A percentile compares a stretch with the other conserved stretches of the same genome.
Conservation (phyloP, 1,140 invertebrate species). For the Hestina assimilis region DNA sequence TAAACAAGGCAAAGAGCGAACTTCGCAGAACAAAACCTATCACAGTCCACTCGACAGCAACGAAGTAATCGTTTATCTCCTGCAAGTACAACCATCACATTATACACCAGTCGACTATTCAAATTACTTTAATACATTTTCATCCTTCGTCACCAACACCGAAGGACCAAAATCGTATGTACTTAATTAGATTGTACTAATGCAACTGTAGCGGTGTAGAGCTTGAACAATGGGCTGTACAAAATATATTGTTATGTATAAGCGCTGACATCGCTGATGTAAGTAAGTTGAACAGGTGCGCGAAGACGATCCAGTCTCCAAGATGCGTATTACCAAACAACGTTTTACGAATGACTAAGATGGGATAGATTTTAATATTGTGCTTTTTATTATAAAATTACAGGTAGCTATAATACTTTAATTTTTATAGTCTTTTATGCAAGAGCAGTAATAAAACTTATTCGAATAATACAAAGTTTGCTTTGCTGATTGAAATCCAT, state of each 20-base stretch:
- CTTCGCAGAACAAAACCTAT: conserved; percentile 17
- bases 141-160: neutral
- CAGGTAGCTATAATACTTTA: neutral
- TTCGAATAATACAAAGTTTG: too few relatives aligned
- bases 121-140: neutral
- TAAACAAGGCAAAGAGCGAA: conserved; percentile 11
- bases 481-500: too few relatives aligned
- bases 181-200: neutral
- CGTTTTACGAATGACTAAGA: neutral
- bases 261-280: conserved; percentile 23
- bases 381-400: neutral
- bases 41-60: conserved; percentile 9
- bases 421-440: neutral
- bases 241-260: conserved; percentile 14
- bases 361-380: neutral
- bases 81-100: conserved; percentile 11
- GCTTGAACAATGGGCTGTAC: conserved; percentile 22
- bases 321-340: conserved; percentile 14
- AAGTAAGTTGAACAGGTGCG: conserved; percentile 17
- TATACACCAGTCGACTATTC: neutral
- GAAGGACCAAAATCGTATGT: neutral
- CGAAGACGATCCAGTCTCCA: conserved; percentile 7
- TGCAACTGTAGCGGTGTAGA: conserved; percentile 9
- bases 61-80: conserved; percentile 21
- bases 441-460: neutral